Conservation (phyloP, 1,140 invertebrate species). For the Pissodes strobi region DNA sequence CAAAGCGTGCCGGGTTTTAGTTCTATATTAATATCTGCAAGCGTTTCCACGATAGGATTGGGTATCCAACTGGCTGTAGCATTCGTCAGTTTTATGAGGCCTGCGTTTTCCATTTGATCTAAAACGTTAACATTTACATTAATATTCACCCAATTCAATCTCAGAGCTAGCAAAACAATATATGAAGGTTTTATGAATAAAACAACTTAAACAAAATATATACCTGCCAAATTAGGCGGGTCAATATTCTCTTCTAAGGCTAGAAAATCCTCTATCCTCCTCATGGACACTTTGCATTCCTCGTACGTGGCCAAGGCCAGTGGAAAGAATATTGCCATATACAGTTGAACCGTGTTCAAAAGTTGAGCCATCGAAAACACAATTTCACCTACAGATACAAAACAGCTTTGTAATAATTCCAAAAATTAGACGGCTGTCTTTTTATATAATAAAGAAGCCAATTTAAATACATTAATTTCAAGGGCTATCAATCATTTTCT, state of each 20-base stretch:
- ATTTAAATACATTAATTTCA: too few species aligned
- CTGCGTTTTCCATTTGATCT: too few species aligned
- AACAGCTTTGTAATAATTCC: too few species aligned
- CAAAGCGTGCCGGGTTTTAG: constrained; percentile 68
- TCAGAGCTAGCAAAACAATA: too few species aligned
- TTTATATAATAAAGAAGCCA: too few species aligned
- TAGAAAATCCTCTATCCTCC: constrained; percentile 65
- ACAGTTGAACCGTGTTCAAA: constrained; percentile 72
- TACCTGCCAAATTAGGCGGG: constrained; percentile 3
- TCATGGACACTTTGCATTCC: constrained; percentile 68
- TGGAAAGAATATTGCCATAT: constrained; percentile 75
- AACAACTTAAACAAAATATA: too few species aligned
- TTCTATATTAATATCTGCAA: constrained; percentile 66
- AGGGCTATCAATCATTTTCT: too few species aligned
- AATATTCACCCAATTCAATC: too few species aligned
- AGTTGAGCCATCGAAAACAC: constrained; percentile 76
- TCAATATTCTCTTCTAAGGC: constrained; percentile 59
- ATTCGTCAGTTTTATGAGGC: constrained; percentile 58
- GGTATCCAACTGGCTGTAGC: constrained; percentile 65
- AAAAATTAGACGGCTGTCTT: too few species aligned
- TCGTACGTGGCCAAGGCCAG: constrained; percentile 45
- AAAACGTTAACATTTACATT: too few species aligned
- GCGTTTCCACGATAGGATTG: constrained; percentile 62
- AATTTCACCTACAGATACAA: constrained; percentile 61
- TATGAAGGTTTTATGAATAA: too few species aligned